Evolutionary conservation across 2,888 invertebrate species (phyloP).

Genomic region (Sesia apiformis): DNA sequence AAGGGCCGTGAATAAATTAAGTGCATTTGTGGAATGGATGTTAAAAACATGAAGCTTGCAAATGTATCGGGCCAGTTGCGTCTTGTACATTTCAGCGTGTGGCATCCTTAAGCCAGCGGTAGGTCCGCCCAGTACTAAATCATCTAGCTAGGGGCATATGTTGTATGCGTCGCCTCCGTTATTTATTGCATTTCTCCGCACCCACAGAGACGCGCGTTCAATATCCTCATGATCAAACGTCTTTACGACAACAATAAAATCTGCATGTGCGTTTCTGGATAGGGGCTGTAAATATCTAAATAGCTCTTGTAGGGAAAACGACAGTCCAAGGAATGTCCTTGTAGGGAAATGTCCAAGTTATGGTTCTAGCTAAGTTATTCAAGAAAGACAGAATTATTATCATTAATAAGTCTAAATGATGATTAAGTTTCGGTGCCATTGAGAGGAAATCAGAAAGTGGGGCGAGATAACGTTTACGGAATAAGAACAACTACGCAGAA

Average conservation of each 20-base stretch:
- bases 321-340: background rate
- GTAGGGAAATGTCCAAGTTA: background rate
- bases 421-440: background rate
- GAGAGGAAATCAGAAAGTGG: conserved; percentile 11
- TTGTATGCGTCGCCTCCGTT: conserved; percentile 25
- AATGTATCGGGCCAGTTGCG: conserved; percentile 3
- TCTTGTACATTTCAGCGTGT: conserved; percentile 2
- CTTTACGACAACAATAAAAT: conserved; percentile 43
- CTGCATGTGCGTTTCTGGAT: conserved; percentile 23
- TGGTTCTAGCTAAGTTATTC: background rate
- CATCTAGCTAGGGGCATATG: conserved; percentile 30
- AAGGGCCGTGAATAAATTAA: background rate
- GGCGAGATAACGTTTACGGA: conserved; percentile 25
- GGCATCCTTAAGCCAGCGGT: conserved; percentile 10
- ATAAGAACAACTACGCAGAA: conserved; percentile 28
- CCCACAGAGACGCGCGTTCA: conserved; percentile 32
- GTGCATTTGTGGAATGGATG: background rate
- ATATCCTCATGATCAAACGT: conserved; percentile 37
- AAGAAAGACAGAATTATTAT: too few species aligned
- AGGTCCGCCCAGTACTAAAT: conserved; percentile 32
- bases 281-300: conserved; percentile 17
- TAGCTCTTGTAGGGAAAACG: conserved; percentile 7
- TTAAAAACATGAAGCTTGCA: background rate
- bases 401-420: too few species aligned
- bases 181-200: conserved; percentile 47